Percentiles rank a stretch among this genome's conserved stretches.
Conservation (phyloP, 2,797 vertebrate species). For the Galago senegalensis region DNA sequence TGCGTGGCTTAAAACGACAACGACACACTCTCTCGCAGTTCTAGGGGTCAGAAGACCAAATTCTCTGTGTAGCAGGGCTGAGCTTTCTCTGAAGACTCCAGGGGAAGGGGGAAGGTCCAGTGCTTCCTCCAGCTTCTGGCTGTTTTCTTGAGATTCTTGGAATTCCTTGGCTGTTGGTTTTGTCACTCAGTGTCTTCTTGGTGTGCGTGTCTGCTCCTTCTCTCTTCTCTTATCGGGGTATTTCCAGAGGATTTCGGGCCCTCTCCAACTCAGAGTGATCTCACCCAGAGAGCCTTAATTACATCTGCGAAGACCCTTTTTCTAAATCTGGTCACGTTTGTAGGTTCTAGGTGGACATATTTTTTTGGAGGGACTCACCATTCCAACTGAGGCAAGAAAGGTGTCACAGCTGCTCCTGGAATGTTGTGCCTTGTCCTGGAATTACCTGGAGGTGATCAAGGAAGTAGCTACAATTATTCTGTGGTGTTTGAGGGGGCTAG, state of each 20-base stretch:
- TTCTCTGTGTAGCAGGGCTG: rapidly evolving
- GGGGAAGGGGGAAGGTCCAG: too few species aligned
- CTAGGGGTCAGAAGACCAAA: not conserved
- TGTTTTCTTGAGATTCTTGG: not conserved
- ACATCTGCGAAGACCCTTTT: not conserved
- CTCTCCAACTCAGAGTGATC: rapidly evolving
- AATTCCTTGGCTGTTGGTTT: rapidly evolving
- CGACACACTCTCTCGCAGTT: not conserved
- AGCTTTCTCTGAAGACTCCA: rapidly evolving
- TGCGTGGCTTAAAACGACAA: rapidly evolving
- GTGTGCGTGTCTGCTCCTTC: rapidly evolving
- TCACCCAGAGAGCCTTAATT: not conserved
- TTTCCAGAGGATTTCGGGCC: not conserved
- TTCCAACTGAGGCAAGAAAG: not conserved
- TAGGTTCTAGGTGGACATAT: not conserved
- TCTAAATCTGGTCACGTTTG: not conserved
- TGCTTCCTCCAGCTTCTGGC: not conserved
- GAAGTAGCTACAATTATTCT: not conserved
- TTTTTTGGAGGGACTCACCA: not conserved
- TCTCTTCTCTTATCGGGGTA: not conserved
- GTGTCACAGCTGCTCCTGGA: rapidly evolving
- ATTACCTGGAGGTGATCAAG: not conserved
- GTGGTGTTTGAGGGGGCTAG: not conserved
- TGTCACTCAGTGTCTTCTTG: rapidly evolving
- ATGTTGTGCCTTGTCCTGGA: not conserved